Percentiles rank a stretch among this genome's conserved stretches.
These are phyloP conservation scores for Euborellia annulipes DNA, from an alignment of 1,140 invertebrate species.

Conservation along the genomic window DNA sequence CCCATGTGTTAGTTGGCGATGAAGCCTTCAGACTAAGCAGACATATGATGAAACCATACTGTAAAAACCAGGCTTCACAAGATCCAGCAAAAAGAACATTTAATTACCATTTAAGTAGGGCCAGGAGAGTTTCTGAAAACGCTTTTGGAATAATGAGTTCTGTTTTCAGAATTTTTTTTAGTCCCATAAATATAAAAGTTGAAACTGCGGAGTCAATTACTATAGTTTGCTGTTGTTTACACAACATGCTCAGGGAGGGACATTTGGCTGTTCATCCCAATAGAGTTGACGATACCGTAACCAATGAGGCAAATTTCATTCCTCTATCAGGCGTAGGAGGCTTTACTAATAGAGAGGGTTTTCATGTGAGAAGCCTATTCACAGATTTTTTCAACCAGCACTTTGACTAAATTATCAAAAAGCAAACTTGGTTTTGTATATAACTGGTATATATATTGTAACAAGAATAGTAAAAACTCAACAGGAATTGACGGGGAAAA, in stretches of 20 bases:
- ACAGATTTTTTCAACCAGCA: background rate
- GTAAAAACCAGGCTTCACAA: conserved; percentile 12
- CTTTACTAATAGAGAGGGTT: background rate
- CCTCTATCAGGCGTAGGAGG: background rate
- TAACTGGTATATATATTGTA: too few species aligned
- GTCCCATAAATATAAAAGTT: conserved; percentile 11
- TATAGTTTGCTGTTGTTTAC: conserved; percentile 6
- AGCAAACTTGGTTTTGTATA: too few species aligned
- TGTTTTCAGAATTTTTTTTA: conserved; percentile 15
- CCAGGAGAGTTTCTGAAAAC: conserved; percentile 17
- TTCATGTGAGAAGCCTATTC: background rate
- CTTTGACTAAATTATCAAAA: too few species aligned
- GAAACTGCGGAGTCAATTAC: conserved; percentile 1
- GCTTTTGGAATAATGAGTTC: conserved; percentile 13
- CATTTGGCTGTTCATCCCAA: background rate
- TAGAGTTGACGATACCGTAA: background rate
- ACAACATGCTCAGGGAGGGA: conserved; percentile 12
- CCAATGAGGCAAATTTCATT: background rate
- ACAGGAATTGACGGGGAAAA: too few species aligned
- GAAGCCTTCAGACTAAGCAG: conserved; percentile 23
- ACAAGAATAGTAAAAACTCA: too few species aligned
- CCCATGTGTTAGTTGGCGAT: conserved; percentile 23
- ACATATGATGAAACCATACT: conserved; percentile 22
- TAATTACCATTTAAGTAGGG: conserved; percentile 19
- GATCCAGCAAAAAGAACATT: conserved; percentile 15